Conservation (phyloP, 2,113 vertebrate genomes). For the Pteronura brasiliensis region DNA sequence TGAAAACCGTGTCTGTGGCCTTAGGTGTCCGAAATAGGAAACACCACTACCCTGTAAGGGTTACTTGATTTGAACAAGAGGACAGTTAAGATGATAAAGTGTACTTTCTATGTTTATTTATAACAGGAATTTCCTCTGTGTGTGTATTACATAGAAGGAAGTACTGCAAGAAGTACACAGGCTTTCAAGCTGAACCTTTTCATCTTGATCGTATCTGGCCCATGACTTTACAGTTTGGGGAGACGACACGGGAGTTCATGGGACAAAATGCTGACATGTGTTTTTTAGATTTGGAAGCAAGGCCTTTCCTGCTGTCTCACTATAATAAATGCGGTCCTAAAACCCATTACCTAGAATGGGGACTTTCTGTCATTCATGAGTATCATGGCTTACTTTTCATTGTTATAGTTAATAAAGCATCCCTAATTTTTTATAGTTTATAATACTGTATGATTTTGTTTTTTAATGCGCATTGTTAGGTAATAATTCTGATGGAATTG, state of each 20-base stretch:
- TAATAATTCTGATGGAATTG: constrained; percentile 92
- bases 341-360: constrained; percentile 61
- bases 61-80: constrained; percentile 54
- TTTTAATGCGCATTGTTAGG: constrained; percentile 81
- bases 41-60: neutral
- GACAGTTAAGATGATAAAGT: constrained; percentile 57
- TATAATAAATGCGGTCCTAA: constrained; percentile 50
- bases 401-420: constrained; percentile 69
- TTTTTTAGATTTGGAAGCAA: constrained; percentile 62
- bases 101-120: constrained; percentile 57
- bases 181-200: constrained; percentile 66
- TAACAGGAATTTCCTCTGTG: constrained; percentile 61
- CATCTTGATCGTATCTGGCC: constrained; percentile 44
- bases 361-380: constrained; percentile 77
- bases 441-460: constrained; percentile 75
- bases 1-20: constrained; percentile 40
- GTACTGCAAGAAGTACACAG: constrained; percentile 34
- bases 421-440: constrained; percentile 62
- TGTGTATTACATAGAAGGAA: constrained; percentile 54
- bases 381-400: constrained; percentile 71
- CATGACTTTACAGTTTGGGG: constrained; percentile 63
- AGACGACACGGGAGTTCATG: constrained; percentile 39
- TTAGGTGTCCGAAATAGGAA: constrained; percentile 56
- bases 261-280: constrained; percentile 44
- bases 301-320: constrained; percentile 18